Conservation (phyloP, 2,113 vertebrate genomes). For the Plestiodon gilberti region DNA sequence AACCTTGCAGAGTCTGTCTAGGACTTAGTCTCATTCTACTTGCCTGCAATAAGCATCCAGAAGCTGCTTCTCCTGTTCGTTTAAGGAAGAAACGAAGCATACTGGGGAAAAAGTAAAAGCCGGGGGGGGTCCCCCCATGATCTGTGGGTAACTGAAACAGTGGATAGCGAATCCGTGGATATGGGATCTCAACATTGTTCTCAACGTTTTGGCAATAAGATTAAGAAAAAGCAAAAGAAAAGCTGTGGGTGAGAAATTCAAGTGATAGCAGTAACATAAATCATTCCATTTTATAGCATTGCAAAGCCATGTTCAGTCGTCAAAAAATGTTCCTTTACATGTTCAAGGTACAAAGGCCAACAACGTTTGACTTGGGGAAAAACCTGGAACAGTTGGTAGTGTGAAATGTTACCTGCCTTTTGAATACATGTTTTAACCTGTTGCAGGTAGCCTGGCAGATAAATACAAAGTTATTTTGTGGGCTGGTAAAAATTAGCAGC, state of each 20-base stretch:
- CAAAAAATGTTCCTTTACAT: neutral
- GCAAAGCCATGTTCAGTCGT: neutral
- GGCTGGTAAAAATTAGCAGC: neutral
- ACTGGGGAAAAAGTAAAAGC: too few relatives aligned
- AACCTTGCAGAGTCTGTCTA: too few relatives aligned
- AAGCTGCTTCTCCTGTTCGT: too few relatives aligned
- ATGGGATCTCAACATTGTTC: too few relatives aligned
- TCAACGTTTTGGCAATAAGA: neutral
- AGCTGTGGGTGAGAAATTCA: neutral
- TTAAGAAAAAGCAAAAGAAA: neutral
- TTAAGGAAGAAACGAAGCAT: too few relatives aligned
- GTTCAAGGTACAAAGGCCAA: neutral
- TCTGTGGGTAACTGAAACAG: too few relatives aligned
- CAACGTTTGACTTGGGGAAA: neutral
- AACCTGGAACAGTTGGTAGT: neutral
- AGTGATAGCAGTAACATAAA: neutral
- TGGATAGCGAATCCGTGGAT: too few relatives aligned
- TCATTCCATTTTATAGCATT: neutral
- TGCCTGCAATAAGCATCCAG: too few relatives aligned
- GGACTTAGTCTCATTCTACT: too few relatives aligned
- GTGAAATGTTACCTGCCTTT: neutral
- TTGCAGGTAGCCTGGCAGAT: neutral
- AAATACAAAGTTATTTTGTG: neutral
- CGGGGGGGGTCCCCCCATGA: too few relatives aligned
- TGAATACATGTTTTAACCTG: neutral